Base-by-base conservation (phyloP, 1,140 invertebrate species). In the Pentalonia nigronervosa region DNA sequence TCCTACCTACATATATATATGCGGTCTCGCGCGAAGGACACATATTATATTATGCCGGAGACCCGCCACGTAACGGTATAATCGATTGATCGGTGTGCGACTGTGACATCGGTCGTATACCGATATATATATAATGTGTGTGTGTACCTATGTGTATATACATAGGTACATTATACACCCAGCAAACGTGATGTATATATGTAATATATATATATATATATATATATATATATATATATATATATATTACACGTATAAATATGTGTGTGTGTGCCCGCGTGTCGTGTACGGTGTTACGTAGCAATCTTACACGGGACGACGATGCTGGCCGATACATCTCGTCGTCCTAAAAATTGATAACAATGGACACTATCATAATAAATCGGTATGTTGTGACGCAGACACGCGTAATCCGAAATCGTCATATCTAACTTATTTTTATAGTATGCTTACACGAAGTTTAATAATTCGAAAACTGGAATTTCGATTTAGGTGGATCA, bases 31-130 rank as follows among this genome's bases (percentile, higher is more conserved):
- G 30, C 60, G 60, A 76, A 76, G 60, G 36, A 84, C 83, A 83
- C 81, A 84, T 41, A 84, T 76, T 76, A 76, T 76, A 76, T 76
- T 76, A 76, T 76, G 60, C 60, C 11, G 60, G 9, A 34, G 81
- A 83, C 36, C 36, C 83, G 84, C 45, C 84, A 67, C 89, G 53
- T 90, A 92, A 92, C 91, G 91, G 91, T 92, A 92, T 83, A 92
- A 91, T 91, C 67, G 45, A 91, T 91, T 50, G 90, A 91, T 91
- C 48, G 48, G 7, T 36, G 48, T 91, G 60, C 56, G 89, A 90
- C 89, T 91, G 90, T 91, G 67, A 91, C 90, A 91, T 81, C 90
- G 90, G 67, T 45, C 23, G 30, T 76, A n/a, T n/a, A 45, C 23
- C 25, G 47, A 23, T 9, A 30, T 20, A 48, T 34, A 21, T 25